Conservation (phyloP, 2,888 invertebrate genomes). For the Acanthosoma haemorrhoidale region DNA sequence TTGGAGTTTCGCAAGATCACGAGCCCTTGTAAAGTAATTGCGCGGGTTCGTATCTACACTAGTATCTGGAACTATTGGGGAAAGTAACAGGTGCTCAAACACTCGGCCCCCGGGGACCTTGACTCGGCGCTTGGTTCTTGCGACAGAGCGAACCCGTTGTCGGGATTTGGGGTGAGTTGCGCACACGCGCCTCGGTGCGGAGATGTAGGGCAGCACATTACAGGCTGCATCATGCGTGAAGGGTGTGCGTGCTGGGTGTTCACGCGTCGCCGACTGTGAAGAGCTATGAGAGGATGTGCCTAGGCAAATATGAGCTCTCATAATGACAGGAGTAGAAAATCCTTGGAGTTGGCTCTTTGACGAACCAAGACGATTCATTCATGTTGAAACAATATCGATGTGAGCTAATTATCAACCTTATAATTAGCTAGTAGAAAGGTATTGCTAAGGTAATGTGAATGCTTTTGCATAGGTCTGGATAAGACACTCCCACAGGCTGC, state of each 20-base stretch:
- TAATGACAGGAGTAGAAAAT: too few species aligned
- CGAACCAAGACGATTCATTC: too few species aligned
- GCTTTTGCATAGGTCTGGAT: too few species aligned
- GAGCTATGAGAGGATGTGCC: too few species aligned
- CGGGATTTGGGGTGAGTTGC: too few species aligned
- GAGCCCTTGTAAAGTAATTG: neutral
- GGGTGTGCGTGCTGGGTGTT: neutral
- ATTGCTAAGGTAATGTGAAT: too few species aligned
- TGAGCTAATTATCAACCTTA: too few species aligned
- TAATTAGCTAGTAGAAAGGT: too few species aligned
- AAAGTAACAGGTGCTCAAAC: neutral
- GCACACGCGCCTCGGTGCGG: neutral
- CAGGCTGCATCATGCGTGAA: neutral
- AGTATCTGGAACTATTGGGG: neutral
- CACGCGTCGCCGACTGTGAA: conserved; percentile 1
- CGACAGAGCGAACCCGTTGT: neutral
- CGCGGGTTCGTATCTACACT: neutral
- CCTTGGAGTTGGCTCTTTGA: too few species aligned
- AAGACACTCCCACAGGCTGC: too few species aligned
- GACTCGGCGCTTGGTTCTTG: neutral
- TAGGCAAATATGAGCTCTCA: too few species aligned
- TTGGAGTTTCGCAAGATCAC: neutral
- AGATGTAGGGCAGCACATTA: neutral
- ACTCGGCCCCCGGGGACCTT: conserved; percentile 4
- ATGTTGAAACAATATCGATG: too few species aligned